Evolutionary conservation across 2,888 invertebrate genomes (phyloP).

Genomic region (Escarpia spicata): DNA sequence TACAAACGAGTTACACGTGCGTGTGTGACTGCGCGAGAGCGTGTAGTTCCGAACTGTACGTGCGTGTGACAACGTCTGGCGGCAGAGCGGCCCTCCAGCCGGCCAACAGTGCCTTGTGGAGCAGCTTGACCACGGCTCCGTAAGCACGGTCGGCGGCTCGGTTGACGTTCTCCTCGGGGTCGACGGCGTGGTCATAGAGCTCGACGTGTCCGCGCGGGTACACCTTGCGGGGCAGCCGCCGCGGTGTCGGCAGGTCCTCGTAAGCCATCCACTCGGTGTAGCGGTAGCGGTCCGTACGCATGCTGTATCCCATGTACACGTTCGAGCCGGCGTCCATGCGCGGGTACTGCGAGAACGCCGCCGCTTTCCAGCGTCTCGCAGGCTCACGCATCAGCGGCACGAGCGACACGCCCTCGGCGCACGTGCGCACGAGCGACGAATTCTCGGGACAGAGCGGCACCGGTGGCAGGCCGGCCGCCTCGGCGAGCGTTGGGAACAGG

Average conservation of each 20-base stretch:
- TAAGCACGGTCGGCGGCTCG: background rate
- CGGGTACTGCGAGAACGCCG: slow-evolving; percentile 43
- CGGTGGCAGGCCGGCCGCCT: slow-evolving; percentile 32
- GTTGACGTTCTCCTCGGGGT: slow-evolving; percentile 36
- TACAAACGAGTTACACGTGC: no score
- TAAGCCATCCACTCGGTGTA: slow-evolving; percentile 45
- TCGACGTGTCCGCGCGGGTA: slow-evolving; percentile 23
- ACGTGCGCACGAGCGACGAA: slow-evolving; percentile 28
- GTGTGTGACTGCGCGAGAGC: no score
- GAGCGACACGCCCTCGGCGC: slow-evolving; percentile 38
- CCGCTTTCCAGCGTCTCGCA: slow-evolving; percentile 32
- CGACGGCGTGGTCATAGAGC: slow-evolving; percentile 36
- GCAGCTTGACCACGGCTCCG: background rate
- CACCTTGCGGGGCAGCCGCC: background rate
- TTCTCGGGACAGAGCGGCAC: slow-evolving; percentile 36
- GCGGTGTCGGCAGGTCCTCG: slow-evolving; percentile 25
- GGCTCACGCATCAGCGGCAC: slow-evolving; percentile 32
- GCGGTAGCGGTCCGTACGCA: slow-evolving; percentile 44
- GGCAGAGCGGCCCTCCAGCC: slow-evolving; percentile 30
- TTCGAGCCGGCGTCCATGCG: slow-evolving; percentile 41
- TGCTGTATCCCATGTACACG: slow-evolving; percentile 47
- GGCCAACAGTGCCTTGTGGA: slow-evolving; percentile 14
- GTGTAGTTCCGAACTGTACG: background rate
- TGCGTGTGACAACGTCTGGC: background rate
- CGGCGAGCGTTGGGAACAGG: slow-evolving; percentile 36